phyloP scores from a whole-genome alignment of 1,140 invertebrate species.

The Saxidomus purpurata region DNA sequence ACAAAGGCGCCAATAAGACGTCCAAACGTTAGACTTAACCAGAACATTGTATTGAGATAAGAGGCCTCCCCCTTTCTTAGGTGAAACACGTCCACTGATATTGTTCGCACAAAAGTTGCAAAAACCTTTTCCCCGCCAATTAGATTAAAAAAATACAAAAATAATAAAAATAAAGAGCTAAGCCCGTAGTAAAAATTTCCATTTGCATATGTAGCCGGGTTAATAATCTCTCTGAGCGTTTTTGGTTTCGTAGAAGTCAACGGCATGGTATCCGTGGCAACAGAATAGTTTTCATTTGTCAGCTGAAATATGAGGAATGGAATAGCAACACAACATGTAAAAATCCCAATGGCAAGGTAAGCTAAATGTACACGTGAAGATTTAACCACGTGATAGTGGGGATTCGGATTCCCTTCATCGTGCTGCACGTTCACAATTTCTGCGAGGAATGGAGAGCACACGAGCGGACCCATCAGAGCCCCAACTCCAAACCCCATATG shows the following conservation, averaged over 20 bases:
- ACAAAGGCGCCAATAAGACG: conserved; percentile 40
- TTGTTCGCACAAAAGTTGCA: conserved; percentile 52
- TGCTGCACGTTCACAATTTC: not conserved
- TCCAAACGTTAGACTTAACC: conserved; percentile 50
- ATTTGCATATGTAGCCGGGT: conserved; percentile 60
- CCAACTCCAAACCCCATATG: conserved; percentile 66
- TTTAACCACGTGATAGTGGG: conserved; percentile 41
- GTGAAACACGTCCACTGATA: conserved; percentile 58
- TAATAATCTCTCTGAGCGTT: conserved; percentile 37
- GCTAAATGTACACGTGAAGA: conserved; percentile 45
- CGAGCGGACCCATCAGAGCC: conserved; percentile 38
- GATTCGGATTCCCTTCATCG: not conserved
- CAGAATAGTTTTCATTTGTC: not conserved
- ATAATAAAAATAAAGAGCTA: conserved; percentile 2
- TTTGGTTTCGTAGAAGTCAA: not conserved
- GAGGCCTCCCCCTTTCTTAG: conserved; percentile 44
- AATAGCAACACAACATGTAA: conserved; percentile 35
- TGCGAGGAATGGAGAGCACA: conserved; percentile 51
- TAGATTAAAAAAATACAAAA: conserved; percentile 54
- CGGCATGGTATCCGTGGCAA: not conserved
- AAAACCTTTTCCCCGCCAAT: conserved; percentile 59
- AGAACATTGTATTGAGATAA: conserved; percentile 47
- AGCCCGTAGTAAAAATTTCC: conserved; percentile 49
- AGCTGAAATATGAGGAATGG: conserved; percentile 57
- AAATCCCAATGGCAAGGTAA: conserved; percentile 19